phyloP scores from a whole-genome alignment of 2,888 invertebrate genomes.

The Hoplodrina blanda region DNA sequence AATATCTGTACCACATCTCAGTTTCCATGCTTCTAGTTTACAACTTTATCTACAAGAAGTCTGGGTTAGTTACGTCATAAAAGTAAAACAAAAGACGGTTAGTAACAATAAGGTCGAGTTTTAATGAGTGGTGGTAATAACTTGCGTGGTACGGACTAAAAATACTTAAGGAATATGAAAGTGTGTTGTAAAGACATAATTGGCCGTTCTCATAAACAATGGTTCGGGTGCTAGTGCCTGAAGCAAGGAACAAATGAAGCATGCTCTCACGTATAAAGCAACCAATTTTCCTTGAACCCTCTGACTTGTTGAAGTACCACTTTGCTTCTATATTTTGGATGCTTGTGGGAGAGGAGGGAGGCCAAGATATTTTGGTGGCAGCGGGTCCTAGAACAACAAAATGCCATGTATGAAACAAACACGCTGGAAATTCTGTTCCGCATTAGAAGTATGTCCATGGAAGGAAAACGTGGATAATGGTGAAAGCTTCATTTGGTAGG shows the following conservation, averaged over 20 bases:
- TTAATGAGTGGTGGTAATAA: slow-evolving; percentile 56
- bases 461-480: slow-evolving; percentile 67
- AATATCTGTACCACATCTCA: slow-evolving; percentile 1
- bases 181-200: slow-evolving; percentile 84
- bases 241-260: slow-evolving; percentile 84
- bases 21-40: slow-evolving; percentile 19
- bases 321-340: slow-evolving; percentile 26
- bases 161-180: slow-evolving; percentile 77
- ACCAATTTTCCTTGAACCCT: slow-evolving; percentile 72
- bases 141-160: slow-evolving; percentile 44
- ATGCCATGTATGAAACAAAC: slow-evolving; percentile 78
- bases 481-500: slow-evolving; percentile 53
- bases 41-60: slow-evolving; percentile 33
- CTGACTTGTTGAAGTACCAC: slow-evolving; percentile 38
- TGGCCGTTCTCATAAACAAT: slow-evolving; percentile 86
- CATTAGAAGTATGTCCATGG: slow-evolving; percentile 71
- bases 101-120: slow-evolving; percentile 26
- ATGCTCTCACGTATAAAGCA: slow-evolving; percentile 80
- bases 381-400: slow-evolving; percentile 76
- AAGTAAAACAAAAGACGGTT: slow-evolving; percentile 41
- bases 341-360: slow-evolving; percentile 52
- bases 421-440: slow-evolving; percentile 77
- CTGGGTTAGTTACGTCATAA: slow-evolving; percentile 3
- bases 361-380: slow-evolving; percentile 65
- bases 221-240: slow-evolving; percentile 81